Evolutionary conservation across 2,113 vertebrate genomes (phyloP).

Genomic region (Acanthochromis polyacanthus): DNA sequence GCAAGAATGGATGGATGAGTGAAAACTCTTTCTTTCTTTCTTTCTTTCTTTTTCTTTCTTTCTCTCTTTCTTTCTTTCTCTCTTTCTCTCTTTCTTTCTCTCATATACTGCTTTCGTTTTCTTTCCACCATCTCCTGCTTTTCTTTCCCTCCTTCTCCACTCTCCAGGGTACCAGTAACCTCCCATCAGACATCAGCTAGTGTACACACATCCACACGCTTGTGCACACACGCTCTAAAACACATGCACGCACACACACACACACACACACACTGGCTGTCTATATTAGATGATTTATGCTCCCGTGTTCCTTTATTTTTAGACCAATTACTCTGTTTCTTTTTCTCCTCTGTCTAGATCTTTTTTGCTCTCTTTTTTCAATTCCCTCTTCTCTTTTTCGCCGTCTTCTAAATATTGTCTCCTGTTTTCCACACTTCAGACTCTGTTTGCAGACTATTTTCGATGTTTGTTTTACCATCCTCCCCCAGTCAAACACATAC

Average conservation of each 20-base stretch:
- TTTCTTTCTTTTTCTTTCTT: conserved; percentile 27
- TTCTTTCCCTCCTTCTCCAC: conserved; percentile 22
- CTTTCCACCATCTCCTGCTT: conserved; percentile 10
- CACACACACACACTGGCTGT: conserved; percentile 51
- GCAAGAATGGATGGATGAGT: conserved; percentile 19
- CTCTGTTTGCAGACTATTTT: conserved; percentile 31
- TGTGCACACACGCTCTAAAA: conserved; percentile 22
- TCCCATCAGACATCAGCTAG: conserved; percentile 36
- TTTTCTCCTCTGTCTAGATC: conserved; percentile 13
- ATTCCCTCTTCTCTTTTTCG: not conserved
- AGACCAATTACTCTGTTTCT: conserved; percentile 60
- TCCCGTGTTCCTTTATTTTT: conserved; percentile 68
- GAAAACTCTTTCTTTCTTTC: not conserved
- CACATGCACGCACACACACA: conserved; percentile 29
- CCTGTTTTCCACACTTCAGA: not conserved
- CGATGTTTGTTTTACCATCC: conserved; percentile 37
- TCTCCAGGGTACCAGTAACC: conserved; percentile 59
- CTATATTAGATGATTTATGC: conserved; percentile 74
- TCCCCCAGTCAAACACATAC: not conserved
- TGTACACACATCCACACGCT: conserved; percentile 37
- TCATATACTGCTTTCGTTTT: conserved; percentile 17
- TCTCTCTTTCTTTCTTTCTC: conserved; percentile 16
- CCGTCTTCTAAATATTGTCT: conserved; percentile 15
- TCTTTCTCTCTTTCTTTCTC: not conserved
- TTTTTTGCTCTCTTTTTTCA: conserved; percentile 10